Conservation (phyloP, 2,888 invertebrate species). For the Himalopsyche japonica region DNA sequence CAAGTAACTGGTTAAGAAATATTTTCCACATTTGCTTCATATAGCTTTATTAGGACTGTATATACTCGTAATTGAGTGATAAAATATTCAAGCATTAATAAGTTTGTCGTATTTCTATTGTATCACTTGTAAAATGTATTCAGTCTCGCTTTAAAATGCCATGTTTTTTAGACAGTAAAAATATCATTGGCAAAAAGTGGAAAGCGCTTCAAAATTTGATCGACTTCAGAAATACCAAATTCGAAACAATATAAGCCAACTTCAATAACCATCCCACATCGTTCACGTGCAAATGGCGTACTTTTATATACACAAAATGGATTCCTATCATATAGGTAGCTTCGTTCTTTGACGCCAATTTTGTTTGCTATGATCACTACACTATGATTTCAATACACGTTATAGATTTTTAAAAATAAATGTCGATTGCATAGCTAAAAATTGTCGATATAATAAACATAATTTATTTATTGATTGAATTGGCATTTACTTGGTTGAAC, state of each 20-base stretch:
- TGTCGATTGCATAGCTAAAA: too few species aligned
- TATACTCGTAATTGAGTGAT: too few species aligned
- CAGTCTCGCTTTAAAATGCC: background rate
- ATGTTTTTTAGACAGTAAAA: background rate
- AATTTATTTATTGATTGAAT: too few species aligned
- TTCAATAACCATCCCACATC: background rate
- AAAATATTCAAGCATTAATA: too few species aligned
- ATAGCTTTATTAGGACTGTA: too few species aligned
- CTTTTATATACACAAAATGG: background rate
- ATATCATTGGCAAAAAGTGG: background rate
- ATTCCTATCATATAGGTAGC: background rate
- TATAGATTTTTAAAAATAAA: too few species aligned
- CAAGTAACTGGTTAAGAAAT: too few species aligned
- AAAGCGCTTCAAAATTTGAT: background rate
- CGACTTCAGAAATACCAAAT: background rate
- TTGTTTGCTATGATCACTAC: background rate
- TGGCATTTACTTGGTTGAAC: too few species aligned
- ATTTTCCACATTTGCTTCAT: too few species aligned
- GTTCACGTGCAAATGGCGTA: background rate
- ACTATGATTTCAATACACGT: background rate
- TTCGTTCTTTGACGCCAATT: background rate
- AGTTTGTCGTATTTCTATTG: too few species aligned
- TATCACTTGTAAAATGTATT: too few species aligned
- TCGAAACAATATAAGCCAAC: background rate
- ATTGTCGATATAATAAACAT: too few species aligned